phyloP scores from a whole-genome alignment of 1,140 invertebrate genomes.

The Drosophila athabasca region DNA sequence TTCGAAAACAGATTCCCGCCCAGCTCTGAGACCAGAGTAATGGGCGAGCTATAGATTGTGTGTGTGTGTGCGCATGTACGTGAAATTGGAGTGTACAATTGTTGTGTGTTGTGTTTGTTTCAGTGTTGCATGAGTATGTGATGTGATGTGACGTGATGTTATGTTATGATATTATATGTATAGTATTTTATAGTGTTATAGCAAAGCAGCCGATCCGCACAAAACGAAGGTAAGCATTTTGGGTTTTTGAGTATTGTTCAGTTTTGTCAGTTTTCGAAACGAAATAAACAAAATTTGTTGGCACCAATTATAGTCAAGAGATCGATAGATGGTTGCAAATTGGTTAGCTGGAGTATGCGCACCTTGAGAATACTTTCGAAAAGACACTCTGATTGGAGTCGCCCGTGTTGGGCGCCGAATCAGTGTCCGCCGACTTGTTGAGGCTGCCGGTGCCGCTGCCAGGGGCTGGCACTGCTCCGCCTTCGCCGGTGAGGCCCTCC shows the following conservation, averaged over 20 bases:
- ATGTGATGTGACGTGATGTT: constrained; percentile 21
- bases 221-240: constrained; percentile 78
- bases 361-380: constrained; percentile 96
- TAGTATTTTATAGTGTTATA: constrained; percentile 38
- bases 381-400: constrained; percentile 88
- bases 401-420: constrained; percentile 84
- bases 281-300: constrained; percentile 72
- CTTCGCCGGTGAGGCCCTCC: constrained; percentile 91
- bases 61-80: background rate
- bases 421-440: constrained; percentile 74
- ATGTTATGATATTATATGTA: constrained; percentile 32
- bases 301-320: constrained; percentile 63
- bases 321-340: constrained; percentile 12
- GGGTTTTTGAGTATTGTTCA: constrained; percentile 32
- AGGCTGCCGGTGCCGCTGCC: constrained; percentile 75
- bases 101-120: too few species aligned
- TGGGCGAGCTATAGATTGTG: constrained; percentile 88
- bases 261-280: constrained; percentile 31
- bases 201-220: constrained; percentile 79
- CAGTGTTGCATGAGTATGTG: too few species aligned
- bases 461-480: constrained; percentile 75
- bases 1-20: constrained; percentile 94
- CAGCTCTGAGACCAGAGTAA: constrained; percentile 94
- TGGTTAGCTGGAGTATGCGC: constrained; percentile 57
- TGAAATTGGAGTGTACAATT: constrained; percentile 7